Evolutionary conservation across 2,888 invertebrate genomes (phyloP).

Genomic region (Patella ulyssiponensis): DNA sequence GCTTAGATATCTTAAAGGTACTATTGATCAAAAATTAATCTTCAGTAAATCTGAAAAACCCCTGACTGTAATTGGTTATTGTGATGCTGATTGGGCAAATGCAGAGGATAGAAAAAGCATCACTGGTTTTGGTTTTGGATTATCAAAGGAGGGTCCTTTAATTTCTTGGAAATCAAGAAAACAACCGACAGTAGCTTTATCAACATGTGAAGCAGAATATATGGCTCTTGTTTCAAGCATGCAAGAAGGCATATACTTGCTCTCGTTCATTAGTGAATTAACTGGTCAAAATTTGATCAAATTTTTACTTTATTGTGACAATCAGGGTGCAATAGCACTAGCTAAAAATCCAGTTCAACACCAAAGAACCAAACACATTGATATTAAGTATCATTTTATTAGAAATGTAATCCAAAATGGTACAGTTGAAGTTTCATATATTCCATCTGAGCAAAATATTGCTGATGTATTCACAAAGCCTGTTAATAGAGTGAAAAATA

Average conservation of each 20-base stretch:
- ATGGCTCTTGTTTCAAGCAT: conserved; percentile 17
- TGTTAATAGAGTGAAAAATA: no score
- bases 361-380: background rate
- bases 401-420: background rate
- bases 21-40: conserved; percentile 6
- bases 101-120: conserved; percentile 24
- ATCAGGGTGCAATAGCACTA: conserved; percentile 41
- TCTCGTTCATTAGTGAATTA: background rate
- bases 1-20: conserved; percentile 23
- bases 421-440: background rate
- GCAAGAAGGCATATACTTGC: background rate
- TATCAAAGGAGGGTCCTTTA: background rate
- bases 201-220: conserved; percentile 38
- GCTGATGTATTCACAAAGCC: no score
- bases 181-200: conserved; percentile 29
- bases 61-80: background rate
- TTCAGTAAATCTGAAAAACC: conserved; percentile 10
- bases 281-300: background rate
- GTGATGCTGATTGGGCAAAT: background rate
- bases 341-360: conserved; percentile 31
- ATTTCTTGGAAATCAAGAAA: background rate
- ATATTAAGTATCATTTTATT: background rate
- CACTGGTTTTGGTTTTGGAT: conserved; percentile 14
- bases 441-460: no score
- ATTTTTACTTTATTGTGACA: conserved; percentile 28